Conservation (phyloP, 2,797 vertebrate genomes). For the Gymnothorax javanicus region DNA sequence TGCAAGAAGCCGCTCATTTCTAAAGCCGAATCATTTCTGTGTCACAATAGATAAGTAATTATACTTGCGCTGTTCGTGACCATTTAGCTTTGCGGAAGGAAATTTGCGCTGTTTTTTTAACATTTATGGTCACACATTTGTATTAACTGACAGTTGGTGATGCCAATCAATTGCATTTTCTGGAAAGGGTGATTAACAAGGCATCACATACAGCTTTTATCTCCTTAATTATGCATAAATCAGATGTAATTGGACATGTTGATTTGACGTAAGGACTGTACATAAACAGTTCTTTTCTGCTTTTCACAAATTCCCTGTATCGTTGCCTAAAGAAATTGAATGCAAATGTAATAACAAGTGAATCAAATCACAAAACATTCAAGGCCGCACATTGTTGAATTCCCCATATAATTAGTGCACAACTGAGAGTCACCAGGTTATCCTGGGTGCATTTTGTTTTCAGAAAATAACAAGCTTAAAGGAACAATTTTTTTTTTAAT, state of each 20-base stretch:
- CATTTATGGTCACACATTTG: neutral
- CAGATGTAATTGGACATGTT: neutral
- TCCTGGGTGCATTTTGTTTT: neutral
- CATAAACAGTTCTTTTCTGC: neutral
- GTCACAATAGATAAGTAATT: neutral
- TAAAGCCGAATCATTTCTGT: neutral
- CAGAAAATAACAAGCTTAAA: neutral
- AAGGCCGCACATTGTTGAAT: neutral
- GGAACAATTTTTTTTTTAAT: neutral
- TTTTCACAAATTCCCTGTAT: neutral
- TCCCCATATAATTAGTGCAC: neutral
- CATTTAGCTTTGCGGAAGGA: neutral
- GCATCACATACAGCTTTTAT: neutral
- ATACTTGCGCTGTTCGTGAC: neutral
- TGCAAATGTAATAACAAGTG: neutral
- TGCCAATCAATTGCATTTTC: neutral
- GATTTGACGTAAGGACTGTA: neutral
- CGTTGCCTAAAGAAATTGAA: neutral
- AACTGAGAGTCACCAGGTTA: neutral
- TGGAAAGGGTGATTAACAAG: neutral
- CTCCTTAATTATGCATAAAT: neutral
- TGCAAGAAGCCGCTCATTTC: too few relatives aligned
- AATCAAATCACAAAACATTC: neutral
- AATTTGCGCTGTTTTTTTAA: neutral
- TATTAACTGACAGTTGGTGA: neutral